Evolutionary conservation across 2,113 vertebrate species (phyloP), one percentile per base, ranked within the genome.

Genomic region (Orthonyx spaldingii): DNA sequence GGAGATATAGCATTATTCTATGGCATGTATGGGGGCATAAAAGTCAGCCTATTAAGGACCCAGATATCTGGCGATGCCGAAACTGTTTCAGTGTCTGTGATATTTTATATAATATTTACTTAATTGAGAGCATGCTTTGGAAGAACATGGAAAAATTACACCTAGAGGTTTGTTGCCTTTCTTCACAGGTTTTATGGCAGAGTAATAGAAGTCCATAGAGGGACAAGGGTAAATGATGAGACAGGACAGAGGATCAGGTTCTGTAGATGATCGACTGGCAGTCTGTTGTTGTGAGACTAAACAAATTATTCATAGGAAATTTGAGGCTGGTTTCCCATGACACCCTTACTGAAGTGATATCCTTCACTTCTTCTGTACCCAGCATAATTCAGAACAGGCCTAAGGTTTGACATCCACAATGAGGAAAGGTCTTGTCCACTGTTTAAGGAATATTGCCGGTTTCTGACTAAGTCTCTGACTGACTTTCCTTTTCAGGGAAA

Each of bases 241-340:
- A 74, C 47, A n/a, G 9, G 52, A 42, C 22, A 84, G 55, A 82
- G 77, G 77, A 89, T 95, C 84, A 55, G 26, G 53, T 91, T 89
- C 72, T 84, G 39, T 19, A 68, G 59, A 70, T 47, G 44, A 93
- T 66, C 8, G 17, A 46, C 61, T 79, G 46, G 28, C 69, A 65
- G 50, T 49, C 3, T 2, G 44, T n/a, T 78, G 35, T 37, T 95
- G 15, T 61, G 78, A 87, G 81, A 85, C 50, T 35, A 53, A 94
- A 94, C 28, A 87, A 91, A 95, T 93, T 91, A 91, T 94, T 95
- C 23, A 85, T 72, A 79, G 41, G 84, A 27, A 88, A 80, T 66
- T 82, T 1, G 5, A 86, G 55, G 59, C 39, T 84, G 4, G 1
- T 90, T 81, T 90, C 55, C 39, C n/a, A 24, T 30, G 10, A 49